Percentiles rank a stretch among this genome's conserved stretches.
Conservation (phyloP, 1,140 invertebrate species). For the Paracyclopina nana region DNA sequence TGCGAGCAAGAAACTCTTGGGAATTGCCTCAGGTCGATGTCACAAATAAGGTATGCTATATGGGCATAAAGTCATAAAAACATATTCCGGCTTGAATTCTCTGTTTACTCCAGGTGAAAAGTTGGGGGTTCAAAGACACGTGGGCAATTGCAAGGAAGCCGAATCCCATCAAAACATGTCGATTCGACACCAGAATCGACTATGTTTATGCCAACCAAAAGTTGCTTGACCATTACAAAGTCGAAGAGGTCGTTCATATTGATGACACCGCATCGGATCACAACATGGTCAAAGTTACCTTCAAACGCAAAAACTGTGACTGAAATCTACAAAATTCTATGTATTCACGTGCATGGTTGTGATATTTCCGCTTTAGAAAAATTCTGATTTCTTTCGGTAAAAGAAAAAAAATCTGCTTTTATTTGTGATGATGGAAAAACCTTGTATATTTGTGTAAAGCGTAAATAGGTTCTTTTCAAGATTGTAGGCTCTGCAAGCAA, state of each 20-base stretch:
- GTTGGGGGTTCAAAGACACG: not conserved
- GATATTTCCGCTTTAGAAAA: too few species aligned
- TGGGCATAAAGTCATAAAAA: not conserved
- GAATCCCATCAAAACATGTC: not conserved
- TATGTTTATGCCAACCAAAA: not conserved
- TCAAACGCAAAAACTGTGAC: too few species aligned
- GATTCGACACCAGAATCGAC: not conserved
- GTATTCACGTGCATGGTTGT: too few species aligned
- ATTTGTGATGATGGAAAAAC: too few species aligned
- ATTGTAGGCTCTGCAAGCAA: too few species aligned
- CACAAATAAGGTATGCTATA: not conserved
- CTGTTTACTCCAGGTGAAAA: not conserved
- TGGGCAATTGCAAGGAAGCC: not conserved
- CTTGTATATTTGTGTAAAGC: too few species aligned
- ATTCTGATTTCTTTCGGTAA: too few species aligned
- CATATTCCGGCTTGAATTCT: too few species aligned
- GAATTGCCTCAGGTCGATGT: not conserved
- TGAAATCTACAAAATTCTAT: too few species aligned
- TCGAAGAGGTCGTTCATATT: not conserved
- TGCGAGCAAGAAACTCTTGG: not conserved
- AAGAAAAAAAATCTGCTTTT: too few species aligned
- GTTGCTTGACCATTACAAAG: not conserved
- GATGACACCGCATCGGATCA: not conserved
- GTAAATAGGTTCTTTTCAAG: too few species aligned
- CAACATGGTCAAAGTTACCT: slow-evolving; percentile 1